Percentiles rank a stretch among this genome's conserved stretches.
Evolutionary conservation across 2,797 vertebrate species (phyloP).

Genomic region (Lepilemur ruficaudatus): DNA sequence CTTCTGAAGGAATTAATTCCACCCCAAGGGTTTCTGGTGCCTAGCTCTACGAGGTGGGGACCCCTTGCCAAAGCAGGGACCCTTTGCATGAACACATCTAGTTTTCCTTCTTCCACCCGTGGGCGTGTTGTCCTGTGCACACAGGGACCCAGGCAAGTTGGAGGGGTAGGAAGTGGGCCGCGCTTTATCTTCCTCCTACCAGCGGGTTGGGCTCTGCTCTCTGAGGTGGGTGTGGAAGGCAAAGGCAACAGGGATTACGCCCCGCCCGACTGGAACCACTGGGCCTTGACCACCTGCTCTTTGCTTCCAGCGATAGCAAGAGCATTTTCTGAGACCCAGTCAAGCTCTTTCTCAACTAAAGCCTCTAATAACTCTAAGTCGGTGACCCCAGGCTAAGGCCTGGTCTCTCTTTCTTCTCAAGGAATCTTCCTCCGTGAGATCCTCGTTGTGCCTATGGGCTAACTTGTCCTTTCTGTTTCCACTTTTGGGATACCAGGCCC

Average conservation of each 20-base stretch:
- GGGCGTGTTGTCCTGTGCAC: rapidly evolving
- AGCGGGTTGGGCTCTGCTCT: background rate
- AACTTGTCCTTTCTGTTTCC: background rate
- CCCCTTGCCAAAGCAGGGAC: background rate
- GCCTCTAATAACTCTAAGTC: background rate
- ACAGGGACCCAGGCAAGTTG: no score
- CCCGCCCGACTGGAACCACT: rapidly evolving
- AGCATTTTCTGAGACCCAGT: background rate
- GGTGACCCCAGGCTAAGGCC: background rate
- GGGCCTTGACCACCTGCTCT: background rate
- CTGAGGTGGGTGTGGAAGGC: no score
- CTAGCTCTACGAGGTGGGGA: no score
- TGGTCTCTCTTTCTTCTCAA: background rate
- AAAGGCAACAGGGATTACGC: rapidly evolving
- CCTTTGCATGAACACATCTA: rapidly evolving
- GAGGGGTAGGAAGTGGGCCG: no score
- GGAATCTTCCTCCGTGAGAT: background rate
- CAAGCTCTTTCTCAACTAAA: background rate
- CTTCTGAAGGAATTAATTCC: background rate
- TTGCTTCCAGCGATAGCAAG: background rate
- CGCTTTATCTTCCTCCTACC: background rate
- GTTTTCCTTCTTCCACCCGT: background rate
- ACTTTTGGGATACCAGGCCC: background rate
- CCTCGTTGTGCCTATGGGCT: background rate
- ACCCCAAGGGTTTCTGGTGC: background rate